Base-by-base conservation (phyloP, 2,113 vertebrate species). In the Turnix velox region DNA sequence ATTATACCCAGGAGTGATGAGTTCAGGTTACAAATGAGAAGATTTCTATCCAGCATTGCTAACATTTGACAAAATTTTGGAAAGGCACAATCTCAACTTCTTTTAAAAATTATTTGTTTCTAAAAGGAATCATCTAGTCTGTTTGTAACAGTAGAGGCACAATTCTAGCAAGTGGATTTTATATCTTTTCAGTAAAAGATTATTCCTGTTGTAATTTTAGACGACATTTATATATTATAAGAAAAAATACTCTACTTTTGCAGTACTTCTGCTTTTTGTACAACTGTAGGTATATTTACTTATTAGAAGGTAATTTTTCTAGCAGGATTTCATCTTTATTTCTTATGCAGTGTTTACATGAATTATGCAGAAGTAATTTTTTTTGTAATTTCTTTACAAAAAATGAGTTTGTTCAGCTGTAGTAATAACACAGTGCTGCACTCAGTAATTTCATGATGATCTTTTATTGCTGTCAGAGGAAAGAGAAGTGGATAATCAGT, bases 361-460 rank as follows among this genome's bases (percentile, higher is more conserved):
- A 90, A 86, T 65, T 79, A 92, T 77, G 46, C 18, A 91, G 42
- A 73, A 57, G 27, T 24, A 31, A 35, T 61, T 65, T 69, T 76
- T 92, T 88, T 23, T 33, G 9, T 40, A n/a, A 51, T 76, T 49
- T 35, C 45, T 35, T 87, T 65, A 82, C 37, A 92, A 84, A 90
- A 88, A 88, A 74, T 52, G 7, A 85, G 35, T 94, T 95, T 92
- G 58, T 90, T 94, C 74, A 85, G 18, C 54, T 76, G 25, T 42
- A 79, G 19, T 40, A 92, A 58, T 63, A 87, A 54, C 40, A 79
- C 12, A 37, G 35, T 66, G 17, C 33, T 91, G 49, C 51, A 93
- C 67, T 46, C 46, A 80, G 35, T 86, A 88, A 92, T 76, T 91
- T 90, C 68, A 92, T 69, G 12, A 88, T 35, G 76, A 54, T 18